Base-by-base conservation (phyloP, 2,888 invertebrate species). In the Thelaira solivaga region DNA sequence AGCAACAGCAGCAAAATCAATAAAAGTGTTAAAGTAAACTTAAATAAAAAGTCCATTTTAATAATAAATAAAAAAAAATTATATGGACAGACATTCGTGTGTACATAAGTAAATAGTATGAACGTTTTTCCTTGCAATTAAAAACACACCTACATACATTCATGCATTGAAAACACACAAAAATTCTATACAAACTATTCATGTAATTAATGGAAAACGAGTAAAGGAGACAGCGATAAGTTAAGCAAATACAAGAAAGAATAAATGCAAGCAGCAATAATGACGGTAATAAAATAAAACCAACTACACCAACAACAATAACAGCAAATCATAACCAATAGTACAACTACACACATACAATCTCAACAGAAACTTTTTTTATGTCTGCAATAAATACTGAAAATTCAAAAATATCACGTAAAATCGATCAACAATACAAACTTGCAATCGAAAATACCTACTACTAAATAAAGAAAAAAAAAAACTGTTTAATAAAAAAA, bases 351-450 rank as follows among this genome's bases (percentile, higher is more conserved):
- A n/a, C n/a, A n/a, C n/a, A n/a, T n/a, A n/a, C n/a, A n/a, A n/a
- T n/a, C n/a, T n/a, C n/a, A 78, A 62, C 43, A 53, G 49, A 69
- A 57, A 59, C 47, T 57, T 75, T 69, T n/a, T 67, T 65, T 76
- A 57, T 78, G 59, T 65, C 80, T 81, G 82, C 82, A 82, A 84
- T 85, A 86, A 86, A 86, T 87, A 85, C 87, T 82, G 83, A 84
- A 87, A 86, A 84, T 85, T 86, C 84, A 83, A 84, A 87, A 86
- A 86, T 86, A 86, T 87, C 86, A 86, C 86, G 86, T 86, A 86
- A 86, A 86, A 86, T 86, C 87, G 86, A 86, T 87, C 86, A 86
- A 85, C 86, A 87, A 86, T 86, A 86, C 86, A 87, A 86, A 85
- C 86, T 86, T 85, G 86, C 86, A 85, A 80, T 82, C 81, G 31